Evolutionary conservation across 2,797 vertebrate genomes (phyloP).

Genomic region (Heterohyrax brucei): DNA sequence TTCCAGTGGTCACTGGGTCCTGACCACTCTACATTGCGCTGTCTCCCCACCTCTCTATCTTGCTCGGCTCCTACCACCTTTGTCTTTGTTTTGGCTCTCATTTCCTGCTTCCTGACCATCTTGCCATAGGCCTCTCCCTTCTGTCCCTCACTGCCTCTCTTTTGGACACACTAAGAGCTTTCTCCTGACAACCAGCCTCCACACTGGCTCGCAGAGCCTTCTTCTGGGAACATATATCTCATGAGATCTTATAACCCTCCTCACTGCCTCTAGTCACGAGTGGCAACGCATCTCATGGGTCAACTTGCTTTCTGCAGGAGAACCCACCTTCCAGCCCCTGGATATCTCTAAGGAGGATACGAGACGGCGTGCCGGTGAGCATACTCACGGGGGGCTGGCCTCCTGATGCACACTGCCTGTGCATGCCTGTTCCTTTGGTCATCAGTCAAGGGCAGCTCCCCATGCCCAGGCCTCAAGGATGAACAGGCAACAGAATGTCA

Average conservation of each 20-base stretch:
- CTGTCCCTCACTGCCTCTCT: not conserved
- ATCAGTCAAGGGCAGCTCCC: not conserved
- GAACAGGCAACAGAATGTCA: not conserved
- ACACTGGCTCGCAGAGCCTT: not conserved
- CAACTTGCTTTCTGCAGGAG: not conserved
- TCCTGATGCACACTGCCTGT: rapidly evolving
- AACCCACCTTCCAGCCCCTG: not conserved
- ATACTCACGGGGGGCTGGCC: not conserved
- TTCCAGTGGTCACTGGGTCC: too few relatives aligned
- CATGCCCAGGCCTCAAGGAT: not conserved
- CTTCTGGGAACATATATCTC: not conserved
- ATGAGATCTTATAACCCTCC: not conserved
- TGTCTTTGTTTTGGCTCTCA: not conserved
- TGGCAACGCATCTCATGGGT: rapidly evolving
- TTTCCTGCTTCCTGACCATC: not conserved
- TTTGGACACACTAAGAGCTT: not conserved
- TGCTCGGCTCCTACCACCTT: not conserved
- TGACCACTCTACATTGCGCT: not conserved
- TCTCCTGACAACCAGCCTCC: not conserved
- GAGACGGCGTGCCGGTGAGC: not conserved
- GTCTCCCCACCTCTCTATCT: not conserved
- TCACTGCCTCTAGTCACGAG: not conserved
- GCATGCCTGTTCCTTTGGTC: not conserved
- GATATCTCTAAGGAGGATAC: not conserved
- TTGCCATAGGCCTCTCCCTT: not conserved